These are phyloP conservation scores for Bombus huntii DNA, from an alignment of 1,140 invertebrate species.

Conservation along the genomic window DNA sequence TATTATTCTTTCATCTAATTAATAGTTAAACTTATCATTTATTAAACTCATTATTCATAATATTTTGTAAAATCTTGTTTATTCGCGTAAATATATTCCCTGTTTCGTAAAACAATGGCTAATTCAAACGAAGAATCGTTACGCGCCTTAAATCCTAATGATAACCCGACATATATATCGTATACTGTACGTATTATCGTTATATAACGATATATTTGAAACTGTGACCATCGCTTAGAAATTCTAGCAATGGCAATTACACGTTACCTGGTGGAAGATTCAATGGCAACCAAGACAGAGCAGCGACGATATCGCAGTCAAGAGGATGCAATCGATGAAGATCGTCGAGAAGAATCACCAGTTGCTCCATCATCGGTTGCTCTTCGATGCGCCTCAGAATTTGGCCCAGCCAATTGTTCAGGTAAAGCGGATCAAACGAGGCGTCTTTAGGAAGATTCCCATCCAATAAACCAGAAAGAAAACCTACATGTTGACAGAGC, in stretches of 20 bases:
- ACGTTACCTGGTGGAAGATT: slow-evolving; percentile 85
- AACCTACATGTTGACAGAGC: slow-evolving; percentile 91
- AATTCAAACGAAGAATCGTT: too few species aligned
- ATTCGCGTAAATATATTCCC: too few species aligned
- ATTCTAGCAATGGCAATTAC: neutral
- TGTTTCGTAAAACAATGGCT: too few species aligned
- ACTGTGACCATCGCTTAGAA: too few species aligned
- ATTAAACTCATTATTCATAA: too few species aligned
- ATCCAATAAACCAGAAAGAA: slow-evolving; percentile 89
- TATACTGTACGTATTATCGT: too few species aligned
- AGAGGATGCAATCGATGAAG: slow-evolving; percentile 90
- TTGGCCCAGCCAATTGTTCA: slow-evolving; percentile 93
- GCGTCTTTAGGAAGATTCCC: slow-evolving; percentile 91
- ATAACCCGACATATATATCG: too few species aligned
- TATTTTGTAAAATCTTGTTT: too few species aligned
- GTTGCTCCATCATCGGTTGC: slow-evolving; percentile 83
- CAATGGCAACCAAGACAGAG: slow-evolving; percentile 91
- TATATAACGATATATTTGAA: too few species aligned
- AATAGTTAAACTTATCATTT: too few species aligned
- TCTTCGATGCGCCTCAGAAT: slow-evolving; percentile 87
- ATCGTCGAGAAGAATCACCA: slow-evolving; percentile 91
- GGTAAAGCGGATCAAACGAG: slow-evolving; percentile 91
- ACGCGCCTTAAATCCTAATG: too few species aligned
- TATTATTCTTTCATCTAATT: too few species aligned
- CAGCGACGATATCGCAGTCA: slow-evolving; percentile 90